Conservation (phyloP, 1,140 invertebrate genomes). For the Schmidtea mediterranea region DNA sequence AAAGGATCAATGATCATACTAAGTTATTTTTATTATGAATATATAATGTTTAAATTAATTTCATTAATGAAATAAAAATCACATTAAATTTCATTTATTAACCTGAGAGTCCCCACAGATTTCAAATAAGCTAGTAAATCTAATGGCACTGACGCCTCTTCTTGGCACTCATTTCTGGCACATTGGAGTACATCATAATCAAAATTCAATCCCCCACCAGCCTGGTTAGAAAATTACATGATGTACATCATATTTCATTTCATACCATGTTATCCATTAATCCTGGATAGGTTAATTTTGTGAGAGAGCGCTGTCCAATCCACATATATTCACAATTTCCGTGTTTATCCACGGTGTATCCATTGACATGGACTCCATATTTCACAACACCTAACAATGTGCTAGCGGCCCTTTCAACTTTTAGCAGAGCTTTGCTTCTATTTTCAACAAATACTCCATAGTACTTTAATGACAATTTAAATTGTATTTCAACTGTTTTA, state of each 20-base stretch:
- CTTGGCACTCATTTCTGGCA: slow-evolving; percentile 62
- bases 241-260: too few species aligned
- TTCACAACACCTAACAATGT: slow-evolving; percentile 62
- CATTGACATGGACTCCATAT: slow-evolving; percentile 76
- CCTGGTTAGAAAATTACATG: slow-evolving; percentile 15
- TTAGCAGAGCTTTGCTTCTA: slow-evolving; percentile 33
- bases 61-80: too few species aligned
- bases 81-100: slow-evolving; percentile 20
- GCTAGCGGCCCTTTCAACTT: slow-evolving; percentile 66
- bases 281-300: slow-evolving; percentile 73
- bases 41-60: too few species aligned
- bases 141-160: slow-evolving; percentile 46
- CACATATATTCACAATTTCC: slow-evolving; percentile 55
- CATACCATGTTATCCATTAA: slow-evolving; percentile 70
- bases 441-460: not conserved
- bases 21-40: too few species aligned
- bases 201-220: slow-evolving; percentile 60
- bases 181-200: slow-evolving; percentile 59
- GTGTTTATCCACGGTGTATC: slow-evolving; percentile 42
- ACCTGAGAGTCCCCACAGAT: slow-evolving; percentile 20
- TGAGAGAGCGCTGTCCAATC: slow-evolving; percentile 59
- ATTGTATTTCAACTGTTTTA: too few species aligned
- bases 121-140: slow-evolving; percentile 17
- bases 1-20: too few species aligned
- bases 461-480: too few species aligned